Evolutionary conservation across 2,113 vertebrate genomes (phyloP).

Genomic region (Entelurus aequoreus): DNA sequence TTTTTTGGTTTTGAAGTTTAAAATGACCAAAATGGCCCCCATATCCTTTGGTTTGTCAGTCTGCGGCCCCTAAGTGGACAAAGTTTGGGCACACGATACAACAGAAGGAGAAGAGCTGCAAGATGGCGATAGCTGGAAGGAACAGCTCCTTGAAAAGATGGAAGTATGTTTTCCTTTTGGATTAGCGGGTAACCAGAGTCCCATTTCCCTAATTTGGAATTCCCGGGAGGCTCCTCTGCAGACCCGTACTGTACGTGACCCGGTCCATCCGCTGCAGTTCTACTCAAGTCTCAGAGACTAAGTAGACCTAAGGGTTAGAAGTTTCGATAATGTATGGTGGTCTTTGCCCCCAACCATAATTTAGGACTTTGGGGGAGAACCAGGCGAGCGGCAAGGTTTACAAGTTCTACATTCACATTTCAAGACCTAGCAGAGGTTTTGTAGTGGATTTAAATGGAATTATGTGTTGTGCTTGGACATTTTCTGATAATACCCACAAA

Average conservation of each 20-base stretch:
- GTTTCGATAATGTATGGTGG: constrained; percentile 32
- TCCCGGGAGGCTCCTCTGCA: constrained; percentile 33
- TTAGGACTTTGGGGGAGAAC: constrained; percentile 40
- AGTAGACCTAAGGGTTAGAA: constrained; percentile 17
- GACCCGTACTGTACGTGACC: constrained; percentile 39
- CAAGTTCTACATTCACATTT: constrained; percentile 15
- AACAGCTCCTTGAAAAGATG: constrained; percentile 45
- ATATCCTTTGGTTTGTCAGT: too few relatives aligned
- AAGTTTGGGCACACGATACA: constrained; percentile 40
- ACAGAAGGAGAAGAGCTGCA: constrained; percentile 49
- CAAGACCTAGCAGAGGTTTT: too few relatives aligned
- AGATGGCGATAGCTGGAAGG: constrained; percentile 13
- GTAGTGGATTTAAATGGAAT: too few relatives aligned
- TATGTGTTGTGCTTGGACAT: too few relatives aligned
- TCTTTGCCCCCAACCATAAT: constrained; percentile 37
- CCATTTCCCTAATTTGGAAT: constrained; percentile 20
- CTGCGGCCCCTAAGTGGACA: too few relatives aligned
- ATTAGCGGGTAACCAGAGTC: constrained; percentile 44
- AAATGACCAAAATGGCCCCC: too few relatives aligned
- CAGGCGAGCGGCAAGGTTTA: constrained; percentile 33
- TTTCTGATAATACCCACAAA: too few relatives aligned
- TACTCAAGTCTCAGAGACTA: constrained; percentile 28
- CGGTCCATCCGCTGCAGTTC: constrained; percentile 53
- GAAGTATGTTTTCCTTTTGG: constrained; percentile 61
- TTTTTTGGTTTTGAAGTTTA: too few relatives aligned